These are phyloP conservation scores for Eospalax fontanierii DNA, from an alignment of 2,797 vertebrate species.

Conservation along the genomic window DNA sequence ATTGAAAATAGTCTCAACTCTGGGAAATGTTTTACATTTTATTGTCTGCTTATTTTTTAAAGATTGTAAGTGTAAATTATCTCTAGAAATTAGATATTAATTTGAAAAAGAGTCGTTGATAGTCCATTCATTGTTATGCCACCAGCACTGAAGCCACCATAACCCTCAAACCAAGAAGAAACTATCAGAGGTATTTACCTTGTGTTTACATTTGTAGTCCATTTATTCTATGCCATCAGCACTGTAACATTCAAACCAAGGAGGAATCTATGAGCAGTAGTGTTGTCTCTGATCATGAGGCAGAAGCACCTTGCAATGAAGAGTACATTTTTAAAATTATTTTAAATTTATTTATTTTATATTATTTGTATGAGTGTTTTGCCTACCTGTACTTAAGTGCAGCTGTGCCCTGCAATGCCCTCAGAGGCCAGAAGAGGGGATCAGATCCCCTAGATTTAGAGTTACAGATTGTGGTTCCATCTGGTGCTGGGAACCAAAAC, in stretches of 20 bases:
- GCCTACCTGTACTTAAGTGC: too few species aligned
- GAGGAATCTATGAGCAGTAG: neutral
- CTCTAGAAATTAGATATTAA: neutral
- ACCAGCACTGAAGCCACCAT: neutral
- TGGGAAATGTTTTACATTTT: slow-evolving; percentile 41
- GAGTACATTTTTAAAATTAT: neutral
- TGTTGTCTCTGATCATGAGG: slow-evolving; percentile 20
- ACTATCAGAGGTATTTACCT: neutral
- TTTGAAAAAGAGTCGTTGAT: slow-evolving; percentile 24
- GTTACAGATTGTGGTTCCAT: too few species aligned
- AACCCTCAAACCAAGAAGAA: slow-evolving; percentile 21
- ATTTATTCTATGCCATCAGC: neutral
- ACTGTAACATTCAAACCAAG: slow-evolving; percentile 7
- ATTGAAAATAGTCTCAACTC: slow-evolving; percentile 38
- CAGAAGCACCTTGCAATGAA: neutral
- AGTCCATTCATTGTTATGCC: neutral
- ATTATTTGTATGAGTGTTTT: too few species aligned
- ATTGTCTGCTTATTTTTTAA: slow-evolving; percentile 49
- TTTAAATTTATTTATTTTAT: too few species aligned
- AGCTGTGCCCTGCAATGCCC: too few species aligned
- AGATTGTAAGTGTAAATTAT: neutral
- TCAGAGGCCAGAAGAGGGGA: too few species aligned
- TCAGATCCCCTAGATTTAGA: too few species aligned
- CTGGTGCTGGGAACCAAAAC: too few species aligned
- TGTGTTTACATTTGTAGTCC: neutral